Conservation (phyloP, 2,888 invertebrate species). For the Thecocarcelia acutangulata region DNA sequence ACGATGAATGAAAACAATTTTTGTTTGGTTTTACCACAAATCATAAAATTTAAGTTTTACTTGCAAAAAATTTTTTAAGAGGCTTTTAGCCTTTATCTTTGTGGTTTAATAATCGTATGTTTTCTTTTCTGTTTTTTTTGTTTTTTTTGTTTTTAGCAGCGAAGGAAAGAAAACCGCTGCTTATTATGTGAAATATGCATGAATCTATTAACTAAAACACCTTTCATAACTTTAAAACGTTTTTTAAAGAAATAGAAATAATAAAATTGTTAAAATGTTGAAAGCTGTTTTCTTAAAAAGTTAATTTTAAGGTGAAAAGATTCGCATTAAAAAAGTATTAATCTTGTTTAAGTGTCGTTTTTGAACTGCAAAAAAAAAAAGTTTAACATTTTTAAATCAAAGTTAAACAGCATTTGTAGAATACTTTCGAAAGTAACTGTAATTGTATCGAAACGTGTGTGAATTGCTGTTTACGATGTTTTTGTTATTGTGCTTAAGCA, state of each 20-base stretch:
- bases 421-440: slow-evolving; percentile 27
- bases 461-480: slow-evolving; percentile 14
- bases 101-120: slow-evolving; percentile 20
- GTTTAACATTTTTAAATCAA: slow-evolving; percentile 35
- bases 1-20: slow-evolving; percentile 46
- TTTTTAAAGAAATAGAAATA: slow-evolving; percentile 23
- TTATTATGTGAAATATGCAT: slow-evolving; percentile 19
- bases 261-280: slow-evolving; percentile 32
- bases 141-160: neutral
- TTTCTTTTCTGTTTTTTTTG: neutral
- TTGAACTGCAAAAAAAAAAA: slow-evolving; percentile 23
- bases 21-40: slow-evolving; percentile 23
- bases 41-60: slow-evolving; percentile 38
- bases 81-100: slow-evolving; percentile 57
- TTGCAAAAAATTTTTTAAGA: slow-evolving; percentile 53
- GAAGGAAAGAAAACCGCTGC: slow-evolving; percentile 29
- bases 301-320: slow-evolving; percentile 46
- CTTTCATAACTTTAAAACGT: slow-evolving; percentile 47
- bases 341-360: slow-evolving; percentile 44
- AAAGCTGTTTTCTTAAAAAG: slow-evolving; percentile 22
- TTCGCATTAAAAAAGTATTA: slow-evolving; percentile 29
- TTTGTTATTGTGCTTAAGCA: neutral
- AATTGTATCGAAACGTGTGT: slow-evolving; percentile 46
- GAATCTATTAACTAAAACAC: slow-evolving; percentile 40
- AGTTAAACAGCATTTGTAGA: slow-evolving; percentile 55